Percentiles rank a stretch among this genome's conserved stretches.
These are phyloP conservation scores for Habropoda laboriosa DNA, from an alignment of 1,140 invertebrate genomes.

Conservation along the genomic window DNA sequence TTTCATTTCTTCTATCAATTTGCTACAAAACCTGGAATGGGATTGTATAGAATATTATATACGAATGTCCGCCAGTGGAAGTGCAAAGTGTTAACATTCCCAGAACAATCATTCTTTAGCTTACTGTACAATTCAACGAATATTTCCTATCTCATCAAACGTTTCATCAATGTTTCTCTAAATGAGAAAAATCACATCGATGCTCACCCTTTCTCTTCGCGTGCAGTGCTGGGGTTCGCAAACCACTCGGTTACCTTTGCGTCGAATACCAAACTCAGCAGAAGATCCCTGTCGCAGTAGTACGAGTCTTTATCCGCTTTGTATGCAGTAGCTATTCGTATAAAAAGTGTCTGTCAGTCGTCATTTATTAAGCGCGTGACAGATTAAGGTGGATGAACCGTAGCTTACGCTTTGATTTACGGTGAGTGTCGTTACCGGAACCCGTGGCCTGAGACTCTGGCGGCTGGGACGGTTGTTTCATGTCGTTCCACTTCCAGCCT, in stretches of 20 bases:
- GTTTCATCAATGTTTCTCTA: not conserved
- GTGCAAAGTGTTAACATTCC: not conserved
- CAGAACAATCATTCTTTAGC: not conserved
- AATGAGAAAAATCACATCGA: slow-evolving; percentile 10
- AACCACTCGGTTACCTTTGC: slow-evolving; percentile 93
- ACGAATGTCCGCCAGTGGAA: no score
- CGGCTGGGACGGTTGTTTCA: slow-evolving; percentile 80
- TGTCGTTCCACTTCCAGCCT: slow-evolving; percentile 89
- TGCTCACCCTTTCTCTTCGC: slow-evolving; percentile 87
- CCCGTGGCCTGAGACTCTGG: slow-evolving; percentile 81
- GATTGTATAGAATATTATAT: no score
- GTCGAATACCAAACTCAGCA: slow-evolving; percentile 92
- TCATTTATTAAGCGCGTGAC: not conserved
- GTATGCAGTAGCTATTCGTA: slow-evolving; percentile 79
- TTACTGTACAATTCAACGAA: not conserved
- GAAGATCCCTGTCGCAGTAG: slow-evolving; percentile 90
- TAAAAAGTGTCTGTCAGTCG: not conserved
- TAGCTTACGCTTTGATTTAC: slow-evolving; percentile 40
- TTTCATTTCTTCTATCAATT: no score
- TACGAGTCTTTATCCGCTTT: slow-evolving; percentile 85
- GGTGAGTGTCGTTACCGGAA: slow-evolving; percentile 60
- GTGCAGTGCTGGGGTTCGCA: slow-evolving; percentile 86
- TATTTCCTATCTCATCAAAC: not conserved
- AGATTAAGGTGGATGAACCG: not conserved
- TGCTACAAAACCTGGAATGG: no score